Evolutionary conservation across 2,113 vertebrate species (phyloP).

Genomic region (Probosciger aterrimus): DNA sequence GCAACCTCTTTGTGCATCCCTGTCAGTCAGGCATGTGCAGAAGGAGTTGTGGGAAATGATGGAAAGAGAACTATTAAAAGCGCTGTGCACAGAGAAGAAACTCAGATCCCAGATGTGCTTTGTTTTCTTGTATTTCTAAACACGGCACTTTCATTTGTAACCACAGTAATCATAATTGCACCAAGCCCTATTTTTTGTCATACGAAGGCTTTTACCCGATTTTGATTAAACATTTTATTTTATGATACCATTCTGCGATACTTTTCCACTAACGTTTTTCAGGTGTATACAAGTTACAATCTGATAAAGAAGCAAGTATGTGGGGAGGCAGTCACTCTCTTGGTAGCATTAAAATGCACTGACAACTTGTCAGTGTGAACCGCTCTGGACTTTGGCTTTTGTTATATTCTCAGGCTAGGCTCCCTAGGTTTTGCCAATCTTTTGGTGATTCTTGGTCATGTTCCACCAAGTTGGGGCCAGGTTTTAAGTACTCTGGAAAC

Average conservation of each 20-base stretch:
- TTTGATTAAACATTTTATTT: not conserved
- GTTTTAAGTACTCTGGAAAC: slow-evolving; percentile 24
- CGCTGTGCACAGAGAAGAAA: not conserved
- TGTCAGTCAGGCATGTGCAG: not conserved
- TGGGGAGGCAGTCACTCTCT: not conserved
- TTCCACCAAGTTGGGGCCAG: not conserved
- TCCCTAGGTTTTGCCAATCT: not conserved
- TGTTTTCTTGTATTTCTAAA: not conserved
- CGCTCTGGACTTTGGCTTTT: not conserved
- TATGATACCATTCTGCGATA: not conserved
- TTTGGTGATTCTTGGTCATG: not conserved
- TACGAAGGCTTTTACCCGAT: not conserved
- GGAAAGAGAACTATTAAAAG: not conserved
- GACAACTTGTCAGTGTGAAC: not conserved
- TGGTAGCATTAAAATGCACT: not conserved
- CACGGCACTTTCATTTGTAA: not conserved
- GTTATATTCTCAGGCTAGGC: not conserved
- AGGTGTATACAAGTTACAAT: not conserved
- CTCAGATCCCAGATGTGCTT: not conserved
- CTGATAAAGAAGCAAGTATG: not conserved
- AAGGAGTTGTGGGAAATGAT: not conserved
- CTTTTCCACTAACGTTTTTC: not conserved
- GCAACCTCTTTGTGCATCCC: not conserved
- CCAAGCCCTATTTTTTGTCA: not conserved
- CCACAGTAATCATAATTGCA: not conserved